Evolutionary conservation across 2,797 vertebrate species (phyloP), one percentile per base, ranked within the genome.

Genomic region (Anguilla megastoma): DNA sequence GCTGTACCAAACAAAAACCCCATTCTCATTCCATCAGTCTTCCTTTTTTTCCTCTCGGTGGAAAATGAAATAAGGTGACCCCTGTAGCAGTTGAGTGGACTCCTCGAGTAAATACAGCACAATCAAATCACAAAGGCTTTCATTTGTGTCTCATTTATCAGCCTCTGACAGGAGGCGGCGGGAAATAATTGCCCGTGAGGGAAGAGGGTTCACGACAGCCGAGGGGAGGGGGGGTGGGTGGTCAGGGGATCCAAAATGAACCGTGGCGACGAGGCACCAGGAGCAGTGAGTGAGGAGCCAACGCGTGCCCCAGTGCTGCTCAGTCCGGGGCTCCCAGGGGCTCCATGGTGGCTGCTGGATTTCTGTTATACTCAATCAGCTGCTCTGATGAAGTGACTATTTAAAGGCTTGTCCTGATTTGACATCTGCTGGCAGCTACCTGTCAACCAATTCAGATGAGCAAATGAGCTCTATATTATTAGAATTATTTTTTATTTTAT

Each of bases 61-160:
- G 89, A 85, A 93, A 94, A 94, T 92, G 27, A 93, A 94, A 94
- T 94, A 63, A 93, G 90, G 86, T 91, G 94, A 95, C 93, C 93
- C 84, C 89, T 84, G 27, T 87, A 89, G 91, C 90, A 93, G 90
- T 90, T 89, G 88, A 91, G 87, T 82, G 45, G 48, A 84, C 87
- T 91, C 86, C 87, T 88, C 86, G 86, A 88, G 89, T 91, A 89
- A 93, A 92, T 88, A 92, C 89, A 87, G 85, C 90, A 87, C 86
- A 85, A 92, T 84, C 33, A 88, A 83, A 90, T 3, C 41, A 69
- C 3, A 86, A 36, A 86, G 86, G 86, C 87, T 91, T 86, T 90
- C 86, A 84, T 91, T 89, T 89, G 85, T 76, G 85, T 71, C 89
- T 92, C 87, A 92, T 94, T 93, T 90, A 93, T 94, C 93, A 93